These are phyloP conservation scores for Cantharis nigra DNA, from an alignment of 2,888 invertebrate genomes.

Conservation along the genomic window DNA sequence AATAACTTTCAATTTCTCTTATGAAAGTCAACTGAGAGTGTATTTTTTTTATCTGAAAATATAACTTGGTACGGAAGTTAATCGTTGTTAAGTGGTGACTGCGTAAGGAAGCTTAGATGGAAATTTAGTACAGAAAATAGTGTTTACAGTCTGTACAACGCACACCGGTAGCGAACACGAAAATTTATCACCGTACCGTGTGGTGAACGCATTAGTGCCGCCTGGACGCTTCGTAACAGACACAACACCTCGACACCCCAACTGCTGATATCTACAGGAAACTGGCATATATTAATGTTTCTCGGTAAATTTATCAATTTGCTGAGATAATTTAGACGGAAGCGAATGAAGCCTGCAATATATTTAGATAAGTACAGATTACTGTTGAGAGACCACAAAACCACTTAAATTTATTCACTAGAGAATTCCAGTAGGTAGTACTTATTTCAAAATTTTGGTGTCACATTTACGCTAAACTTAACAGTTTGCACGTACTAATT, in stretches of 20 bases:
- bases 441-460: background rate
- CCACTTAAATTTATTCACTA: background rate
- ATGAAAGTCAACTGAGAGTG: background rate
- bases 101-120: slow-evolving; percentile 20
- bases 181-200: slow-evolving; percentile 31
- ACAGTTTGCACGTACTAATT: background rate
- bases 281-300: slow-evolving; percentile 20
- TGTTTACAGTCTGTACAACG: slow-evolving; percentile 19
- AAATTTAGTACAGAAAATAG: slow-evolving; percentile 16
- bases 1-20: background rate
- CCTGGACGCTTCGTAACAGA: slow-evolving; percentile 23
- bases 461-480: background rate
- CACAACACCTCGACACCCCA: slow-evolving; percentile 16
- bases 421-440: background rate
- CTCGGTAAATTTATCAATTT: slow-evolving; percentile 19
- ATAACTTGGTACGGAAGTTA: slow-evolving; percentile 12
- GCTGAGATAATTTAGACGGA: slow-evolving; percentile 17
- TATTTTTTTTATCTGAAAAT: background rate
- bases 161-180: slow-evolving; percentile 20
- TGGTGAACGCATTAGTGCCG: slow-evolving; percentile 31
- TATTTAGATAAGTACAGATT: background rate
- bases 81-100: slow-evolving; percentile 24
- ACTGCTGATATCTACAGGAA: slow-evolving; percentile 19
- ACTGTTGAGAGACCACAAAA: background rate
- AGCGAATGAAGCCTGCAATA: background rate